Base-by-base conservation (phyloP, 2,113 vertebrate species). In the Astur gentilis region DNA sequence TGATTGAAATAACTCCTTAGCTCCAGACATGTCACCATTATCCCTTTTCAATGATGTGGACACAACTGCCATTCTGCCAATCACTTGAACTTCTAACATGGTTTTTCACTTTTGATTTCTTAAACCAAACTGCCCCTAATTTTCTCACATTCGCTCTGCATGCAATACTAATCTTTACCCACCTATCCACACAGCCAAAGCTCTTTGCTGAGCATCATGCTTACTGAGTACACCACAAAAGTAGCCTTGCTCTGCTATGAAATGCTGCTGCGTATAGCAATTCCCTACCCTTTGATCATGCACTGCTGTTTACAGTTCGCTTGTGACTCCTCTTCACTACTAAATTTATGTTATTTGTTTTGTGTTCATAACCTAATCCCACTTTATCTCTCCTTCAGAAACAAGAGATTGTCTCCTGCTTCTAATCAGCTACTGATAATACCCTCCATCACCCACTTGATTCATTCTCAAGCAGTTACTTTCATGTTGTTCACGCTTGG, bases 331-430 rank as follows among this genome's bases (percentile, higher is more conserved):
- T 82, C 42, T 71, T 94, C 66, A 55, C 54, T 85, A 49, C 80
- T 16, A 70, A 91, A 93, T 93, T 93, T 79, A 87, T 82, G 27
- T 69, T 94, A 81, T 75, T 89, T 95, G 20, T 69, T 94, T 90
- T 91, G 54, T 70, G 64, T 80, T 92, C 62, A 61, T 90, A 95
- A 86, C 55, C 38, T 97, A 96, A 96, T 93, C 78, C 58, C 34
- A 77, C 78, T 93, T 97, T 73, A 90, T 95, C 75, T 83, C 54
- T 96, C 67, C 45, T 94, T 95, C 75, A 93, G 71, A 95, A 95
- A 77, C 40, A 85, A 88, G 75, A 90, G 85, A 88, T 83, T 94
- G 71, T 88, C 87, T 96, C 19, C 65, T 85, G 36, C 66, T 90
- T 96, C 62, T 96, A 94, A 94, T 94, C 90, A 94, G 79, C 71